Percentiles rank a stretch among this genome's conserved stretches.
Conservation (phyloP, 2,888 invertebrate genomes). For the Drosophila barbarae region DNA sequence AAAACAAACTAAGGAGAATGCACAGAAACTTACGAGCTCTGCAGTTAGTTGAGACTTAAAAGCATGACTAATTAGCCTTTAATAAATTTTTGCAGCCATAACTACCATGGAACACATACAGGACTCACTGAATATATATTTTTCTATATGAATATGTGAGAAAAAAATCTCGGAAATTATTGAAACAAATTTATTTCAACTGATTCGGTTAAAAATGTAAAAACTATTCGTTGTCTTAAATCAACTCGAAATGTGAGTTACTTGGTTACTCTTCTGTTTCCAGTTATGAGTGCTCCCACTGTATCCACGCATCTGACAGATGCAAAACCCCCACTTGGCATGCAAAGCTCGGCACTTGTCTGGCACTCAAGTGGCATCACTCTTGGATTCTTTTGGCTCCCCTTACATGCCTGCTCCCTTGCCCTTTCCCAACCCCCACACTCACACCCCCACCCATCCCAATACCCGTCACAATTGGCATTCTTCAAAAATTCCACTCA, state of each 20-base stretch:
- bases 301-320: constrained; percentile 29
- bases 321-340: constrained; percentile 25
- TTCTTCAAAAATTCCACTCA: constrained; percentile 42
- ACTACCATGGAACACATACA: neutral
- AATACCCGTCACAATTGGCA: constrained; percentile 49
- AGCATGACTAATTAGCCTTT: constrained; percentile 62
- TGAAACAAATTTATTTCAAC: too few relatives aligned
- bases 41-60: constrained; percentile 1
- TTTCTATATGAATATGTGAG: too few relatives aligned
- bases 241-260: neutral
- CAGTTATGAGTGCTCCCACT: constrained; percentile 7
- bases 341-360: constrained; percentile 46
- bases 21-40: neutral
- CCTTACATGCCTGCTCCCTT: neutral
- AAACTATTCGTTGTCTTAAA: neutral
- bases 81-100: constrained; percentile 39
- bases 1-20: neutral
- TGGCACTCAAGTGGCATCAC: constrained; percentile 32
- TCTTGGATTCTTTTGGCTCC: constrained; percentile 13
- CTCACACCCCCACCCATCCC: constrained; percentile 1
- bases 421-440: neutral
- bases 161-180: too few relatives aligned
- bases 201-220: too few relatives aligned
- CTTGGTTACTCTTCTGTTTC: neutral
- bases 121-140: neutral